A percentile compares a stretch with the other conserved stretches of the same genome.
phyloP scores from a whole-genome alignment of 2,113 vertebrate genomes.

The Ancistrus triradiatus region DNA sequence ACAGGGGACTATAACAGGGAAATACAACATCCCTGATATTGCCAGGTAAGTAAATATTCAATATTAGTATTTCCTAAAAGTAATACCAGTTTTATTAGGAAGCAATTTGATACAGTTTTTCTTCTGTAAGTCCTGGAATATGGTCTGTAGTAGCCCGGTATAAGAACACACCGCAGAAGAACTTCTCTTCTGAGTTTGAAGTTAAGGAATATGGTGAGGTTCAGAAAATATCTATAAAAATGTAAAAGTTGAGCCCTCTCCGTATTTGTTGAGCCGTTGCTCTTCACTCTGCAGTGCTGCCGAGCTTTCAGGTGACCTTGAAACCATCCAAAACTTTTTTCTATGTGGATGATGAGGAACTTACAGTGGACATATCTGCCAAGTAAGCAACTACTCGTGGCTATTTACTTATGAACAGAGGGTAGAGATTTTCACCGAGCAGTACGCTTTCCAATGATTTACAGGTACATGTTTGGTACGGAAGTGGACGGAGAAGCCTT shows the following conservation, averaged over 20 bases:
- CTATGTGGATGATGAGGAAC: conserved; percentile 59
- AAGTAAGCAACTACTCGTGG: conserved; percentile 44
- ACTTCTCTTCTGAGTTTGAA: conserved; percentile 51
- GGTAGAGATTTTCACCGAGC: too few relatives aligned
- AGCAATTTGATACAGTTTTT: neutral
- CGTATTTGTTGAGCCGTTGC: neutral
- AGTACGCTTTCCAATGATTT: neutral
- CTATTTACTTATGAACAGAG: too few relatives aligned
- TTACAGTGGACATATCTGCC: conserved; percentile 60
- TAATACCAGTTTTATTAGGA: too few relatives aligned
- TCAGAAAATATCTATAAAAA: neutral
- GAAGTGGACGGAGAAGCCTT: conserved; percentile 59
- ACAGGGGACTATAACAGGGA: conserved; percentile 27
- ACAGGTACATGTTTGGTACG: conserved; percentile 71
- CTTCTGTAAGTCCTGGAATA: conserved; percentile 36
- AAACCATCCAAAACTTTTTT: conserved; percentile 60
- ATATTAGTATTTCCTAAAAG: too few relatives aligned
- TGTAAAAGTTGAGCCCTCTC: neutral
- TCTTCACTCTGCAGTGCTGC: conserved; percentile 39
- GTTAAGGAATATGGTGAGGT: conserved; percentile 53
- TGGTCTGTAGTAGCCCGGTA: conserved; percentile 46
- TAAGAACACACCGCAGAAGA: conserved; percentile 42
- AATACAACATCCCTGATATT: conserved; percentile 38
- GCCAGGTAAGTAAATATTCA: conserved; percentile 32
- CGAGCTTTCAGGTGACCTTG: conserved; percentile 69